Evolutionary conservation across 2,888 invertebrate genomes (phyloP).

Genomic region (Blastobasis lacticolella): DNA sequence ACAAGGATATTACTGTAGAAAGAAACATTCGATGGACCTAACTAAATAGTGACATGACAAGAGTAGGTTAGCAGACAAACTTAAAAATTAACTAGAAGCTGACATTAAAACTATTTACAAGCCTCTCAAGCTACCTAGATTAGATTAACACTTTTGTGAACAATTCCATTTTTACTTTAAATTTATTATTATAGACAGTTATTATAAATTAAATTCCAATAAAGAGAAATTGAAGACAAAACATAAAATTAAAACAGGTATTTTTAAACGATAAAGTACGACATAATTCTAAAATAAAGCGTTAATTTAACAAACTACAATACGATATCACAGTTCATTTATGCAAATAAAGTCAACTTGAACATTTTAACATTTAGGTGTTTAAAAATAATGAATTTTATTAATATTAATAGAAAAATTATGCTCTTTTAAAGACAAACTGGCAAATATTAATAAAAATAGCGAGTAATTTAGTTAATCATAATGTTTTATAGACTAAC

Average conservation of each 20-base stretch:
- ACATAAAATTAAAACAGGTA: background rate
- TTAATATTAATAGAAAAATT: too few species aligned
- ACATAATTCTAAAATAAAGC: constrained; percentile 45
- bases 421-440: too few species aligned
- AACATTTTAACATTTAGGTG: too few species aligned
- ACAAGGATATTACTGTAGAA: background rate
- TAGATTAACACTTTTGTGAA: constrained; percentile 40
- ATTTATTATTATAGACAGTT: background rate
- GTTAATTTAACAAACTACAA: constrained; percentile 61
- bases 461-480: too few species aligned
- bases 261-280: constrained; percentile 2
- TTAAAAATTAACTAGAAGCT: constrained; percentile 11
- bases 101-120: constrained; percentile 51
- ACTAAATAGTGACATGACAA: background rate
- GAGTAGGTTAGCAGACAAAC: constrained; percentile 11
- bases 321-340: constrained; percentile 74
- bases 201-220: background rate
- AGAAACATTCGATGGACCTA: background rate
- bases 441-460: too few species aligned
- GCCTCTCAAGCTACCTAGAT: constrained; percentile 41
- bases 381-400: too few species aligned
- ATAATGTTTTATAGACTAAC: too few species aligned
- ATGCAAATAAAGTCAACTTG: constrained; percentile 58
- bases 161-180: constrained; percentile 58
- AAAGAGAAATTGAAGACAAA: background rate